Base-by-base conservation (phyloP, 1,140 invertebrate species). In the Drosophila arizonae region DNA sequence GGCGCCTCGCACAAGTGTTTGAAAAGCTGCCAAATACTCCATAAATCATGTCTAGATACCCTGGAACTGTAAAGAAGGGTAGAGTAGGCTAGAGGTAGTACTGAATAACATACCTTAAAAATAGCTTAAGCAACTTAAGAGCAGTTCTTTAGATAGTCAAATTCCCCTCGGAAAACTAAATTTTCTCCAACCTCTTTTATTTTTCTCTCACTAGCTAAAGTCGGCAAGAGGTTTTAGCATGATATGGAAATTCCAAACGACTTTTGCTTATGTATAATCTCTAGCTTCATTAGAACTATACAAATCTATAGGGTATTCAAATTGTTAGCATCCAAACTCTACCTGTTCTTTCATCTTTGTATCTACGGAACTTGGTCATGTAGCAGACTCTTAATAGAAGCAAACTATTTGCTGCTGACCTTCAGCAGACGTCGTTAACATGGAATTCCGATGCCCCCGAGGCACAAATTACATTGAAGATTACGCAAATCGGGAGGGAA, bases 401-500 rank as follows among this genome's bases (percentile, higher is more conserved):
- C 33, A 33, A 33, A 33, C 8, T 33, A 33, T 33, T 33, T 9
- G 33, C 33, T 33, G 33, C 8, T 54, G 70, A 72, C 70, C 70
- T 72, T 72, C 64, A 41, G 41, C 45, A 48, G 55, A 55, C 63
- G 33, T 65, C 61, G 68, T 65, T 65, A 71, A n/a, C 54, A 71
- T 51, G 54, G 46, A 51, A 61, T 61, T 60, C 41, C 60, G 45
- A 3, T 51, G 61, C 46, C 26, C 52, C 52, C 11, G 3, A 39
- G 30, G 33, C 33, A 64, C 11, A 39, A 21, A 56, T 11, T 36
- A 54, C 15, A 21, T 3, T 11, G 11, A 33, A 46, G 61, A 78
- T 85, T 77, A 74, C 73, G 76, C 79, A 81, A 80, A 84, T 46
- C 15, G n/a, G 17, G 15, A 46, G 6, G 4, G 66, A 79, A 39